Base-by-base conservation (phyloP, 1,140 invertebrate species). In the Drosophila quadrilineata region DNA sequence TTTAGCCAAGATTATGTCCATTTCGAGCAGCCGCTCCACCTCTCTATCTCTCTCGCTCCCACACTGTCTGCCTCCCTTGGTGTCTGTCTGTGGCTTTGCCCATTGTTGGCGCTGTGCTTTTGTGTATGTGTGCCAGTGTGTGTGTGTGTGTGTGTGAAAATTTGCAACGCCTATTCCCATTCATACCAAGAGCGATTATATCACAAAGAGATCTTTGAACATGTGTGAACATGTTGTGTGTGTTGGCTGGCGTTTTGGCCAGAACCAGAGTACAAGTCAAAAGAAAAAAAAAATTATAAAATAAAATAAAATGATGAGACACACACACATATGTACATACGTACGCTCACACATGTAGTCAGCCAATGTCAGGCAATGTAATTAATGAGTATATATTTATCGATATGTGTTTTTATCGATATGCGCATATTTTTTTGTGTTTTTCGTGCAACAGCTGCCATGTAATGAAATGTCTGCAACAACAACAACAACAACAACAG, bases 231-330 rank as follows among this genome's bases (percentile, higher is more conserved):
- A n/a, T n/a, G n/a, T n/a, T n/a, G n/a, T 41, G 26, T 62, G 73
- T 84, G 75, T 85, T 85, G 80, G 79, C 71, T 85, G 79, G 22
- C 56, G 45, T 84, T 85, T 79, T 85, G 80, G 79, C 52, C 67
- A 85, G 74, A 77, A 65, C 79, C 49, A 73, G n/a, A n/a, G 65
- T 66, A 64, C 72, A 73, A 80, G 48, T 69, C 59, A 29, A 31
- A 46, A n/a, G n/a, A n/a, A n/a, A n/a, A n/a, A n/a, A n/a, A n/a
- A n/a, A n/a, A n/a, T n/a, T n/a, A n/a, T n/a, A n/a, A n/a, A n/a
- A n/a, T n/a, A n/a, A n/a, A n/a, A n/a, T n/a, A n/a, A n/a, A n/a
- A n/a, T n/a, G 45, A 41, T 50, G 41, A 19, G 33, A 45, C 31
- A 38, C 41, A 60, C 62, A 50, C 16, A 46, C 31, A 17, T 40